A percentile compares a stretch with the other conserved stretches of the same genome.
These are phyloP conservation scores for Cercocebus atys DNA, from an alignment of 2,113 vertebrate genomes.

Conservation along the genomic window DNA sequence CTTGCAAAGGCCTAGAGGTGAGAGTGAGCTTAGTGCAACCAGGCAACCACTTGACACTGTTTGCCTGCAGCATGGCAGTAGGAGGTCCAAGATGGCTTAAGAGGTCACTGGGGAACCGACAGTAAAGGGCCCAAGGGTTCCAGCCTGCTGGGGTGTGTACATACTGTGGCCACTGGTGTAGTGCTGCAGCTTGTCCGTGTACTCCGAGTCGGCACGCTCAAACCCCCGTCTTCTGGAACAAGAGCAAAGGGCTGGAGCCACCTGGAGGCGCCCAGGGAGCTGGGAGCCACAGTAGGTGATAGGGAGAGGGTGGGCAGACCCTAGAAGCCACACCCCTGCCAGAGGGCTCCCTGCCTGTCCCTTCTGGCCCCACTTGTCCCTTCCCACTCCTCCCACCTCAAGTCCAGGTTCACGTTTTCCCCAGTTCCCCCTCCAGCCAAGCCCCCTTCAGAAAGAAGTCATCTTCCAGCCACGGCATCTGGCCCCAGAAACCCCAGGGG, in stretches of 20 bases:
- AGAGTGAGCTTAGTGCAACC: background rate
- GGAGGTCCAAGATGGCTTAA: conserved; percentile 21
- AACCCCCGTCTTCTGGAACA: conserved; percentile 93
- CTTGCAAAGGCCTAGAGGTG: background rate
- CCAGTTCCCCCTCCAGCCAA: background rate
- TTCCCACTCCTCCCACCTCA: background rate
- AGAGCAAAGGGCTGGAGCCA: conserved; percentile 88
- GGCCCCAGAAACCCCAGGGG: background rate
- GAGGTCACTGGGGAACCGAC: conserved; percentile 28
- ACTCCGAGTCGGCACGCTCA: conserved; percentile 94
- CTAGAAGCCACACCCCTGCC: background rate
- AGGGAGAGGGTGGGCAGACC: conserved; percentile 7
- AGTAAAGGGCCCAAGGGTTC: conserved; percentile 24
- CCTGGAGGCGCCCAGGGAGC: conserved; percentile 36
- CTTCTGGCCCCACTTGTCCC: background rate
- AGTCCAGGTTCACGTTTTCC: background rate
- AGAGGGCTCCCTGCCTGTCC: background rate
- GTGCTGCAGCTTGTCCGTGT: conserved; percentile 97
- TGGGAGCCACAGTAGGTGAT: conserved; percentile 57
- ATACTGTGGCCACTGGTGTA: conserved; percentile 98
- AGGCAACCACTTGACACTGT: background rate
- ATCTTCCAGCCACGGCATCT: background rate
- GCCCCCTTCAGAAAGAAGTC: background rate
- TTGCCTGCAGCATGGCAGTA: background rate
- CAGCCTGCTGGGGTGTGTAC: conserved; percentile 79